Base-by-base conservation (phyloP, 2,888 invertebrate genomes). In the Tolmerus cingulatus region DNA sequence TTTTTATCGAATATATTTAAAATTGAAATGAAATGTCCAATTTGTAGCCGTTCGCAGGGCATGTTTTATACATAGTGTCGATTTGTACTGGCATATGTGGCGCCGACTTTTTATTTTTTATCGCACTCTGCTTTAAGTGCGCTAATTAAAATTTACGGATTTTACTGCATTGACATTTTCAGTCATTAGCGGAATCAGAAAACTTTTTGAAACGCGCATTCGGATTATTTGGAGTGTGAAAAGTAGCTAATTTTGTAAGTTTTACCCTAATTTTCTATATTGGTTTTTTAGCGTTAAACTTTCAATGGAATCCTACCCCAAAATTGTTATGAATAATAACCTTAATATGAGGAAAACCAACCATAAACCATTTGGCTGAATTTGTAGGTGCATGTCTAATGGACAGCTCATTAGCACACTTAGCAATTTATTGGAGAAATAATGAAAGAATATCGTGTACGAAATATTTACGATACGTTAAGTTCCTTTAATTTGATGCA, bases 1-100 rank as follows among this genome's bases (percentile, higher is more conserved):
- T 43, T 78, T 66, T 78, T 78, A 78, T 78, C 23, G 78, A 78
- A 40, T n/a, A 78, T 78, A 78, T 78, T 78, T 78, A 78, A 78
- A 78, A 78, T 78, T 78, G 37, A 78, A 78, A 43, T 78, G 78
- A 40, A 43, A 78, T 46, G 43, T 78, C 23, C 78, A 40, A 66
- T 66, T 66, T 66, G 66, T 23, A 66, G 66, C 66, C 66, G 23
- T 66, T 66, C 27, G 12, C 12, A 66, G 19, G 27, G 12, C 12
- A 27, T 66, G 66, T 66, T 23, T 27, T 66, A 7, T 66, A 12
- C 66, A 19, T 23, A 9, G 23, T 66, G 57, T 57, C 57, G 57
- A 57, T 57, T 57, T 57, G 57, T 57, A 57, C 57, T 8, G 57
- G 23, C 57, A 66, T 66, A 66, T 66, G 66, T 66, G 66, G 66